A percentile compares a stretch with the other conserved stretches of the same genome.
These are phyloP conservation scores for Pogonocichla stellata DNA, from an alignment of 2,113 vertebrate species.

Conservation along the genomic window DNA sequence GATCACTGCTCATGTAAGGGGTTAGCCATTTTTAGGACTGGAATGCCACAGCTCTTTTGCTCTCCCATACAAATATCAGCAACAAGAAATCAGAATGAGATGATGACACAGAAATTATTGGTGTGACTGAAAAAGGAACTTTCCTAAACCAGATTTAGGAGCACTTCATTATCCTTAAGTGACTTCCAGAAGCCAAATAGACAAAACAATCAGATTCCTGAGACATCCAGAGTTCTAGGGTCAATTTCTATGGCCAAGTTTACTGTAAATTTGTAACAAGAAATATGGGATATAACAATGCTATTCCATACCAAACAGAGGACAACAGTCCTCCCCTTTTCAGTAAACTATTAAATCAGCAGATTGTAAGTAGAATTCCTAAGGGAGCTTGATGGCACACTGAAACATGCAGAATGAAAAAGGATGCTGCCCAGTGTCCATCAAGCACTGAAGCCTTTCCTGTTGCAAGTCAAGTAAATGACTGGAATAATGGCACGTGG, in stretches of 20 bases:
- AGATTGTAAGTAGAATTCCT: neutral
- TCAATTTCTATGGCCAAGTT: neutral
- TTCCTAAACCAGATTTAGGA: neutral
- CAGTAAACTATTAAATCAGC: neutral
- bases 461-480: neutral
- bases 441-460: neutral
- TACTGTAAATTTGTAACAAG: neutral
- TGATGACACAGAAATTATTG: neutral
- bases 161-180: neutral
- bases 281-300: neutral
- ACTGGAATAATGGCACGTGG: neutral
- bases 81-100: neutral
- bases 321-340: neutral
- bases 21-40: neutral
- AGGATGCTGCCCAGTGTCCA: neutral
- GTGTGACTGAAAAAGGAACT: neutral
- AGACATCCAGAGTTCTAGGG: neutral
- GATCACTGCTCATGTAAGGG: neutral
- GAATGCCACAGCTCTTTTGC: neutral
- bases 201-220: neutral
- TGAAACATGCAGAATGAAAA: neutral
- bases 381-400: neutral
- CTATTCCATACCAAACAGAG: neutral
- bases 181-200: neutral
- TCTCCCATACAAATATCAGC: neutral